Evolutionary conservation across 2,888 invertebrate species (phyloP).

Genomic region (Conus canariensis): DNA sequence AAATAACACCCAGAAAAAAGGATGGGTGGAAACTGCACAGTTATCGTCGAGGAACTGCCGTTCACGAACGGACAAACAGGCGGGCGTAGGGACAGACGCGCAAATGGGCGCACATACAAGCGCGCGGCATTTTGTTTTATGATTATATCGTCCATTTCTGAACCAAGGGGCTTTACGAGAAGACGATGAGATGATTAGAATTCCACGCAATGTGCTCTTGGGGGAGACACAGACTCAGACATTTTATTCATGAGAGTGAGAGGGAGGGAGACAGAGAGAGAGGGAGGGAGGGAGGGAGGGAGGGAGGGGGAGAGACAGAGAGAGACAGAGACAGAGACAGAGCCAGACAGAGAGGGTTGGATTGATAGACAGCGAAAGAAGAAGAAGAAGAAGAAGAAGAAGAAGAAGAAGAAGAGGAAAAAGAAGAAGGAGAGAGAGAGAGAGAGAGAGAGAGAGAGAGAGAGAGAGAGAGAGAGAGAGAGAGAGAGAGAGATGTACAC

Average conservation of each 20-base stretch:
- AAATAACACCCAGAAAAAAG: not conserved
- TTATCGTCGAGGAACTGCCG: too few species aligned
- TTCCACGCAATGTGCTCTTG: too few species aligned
- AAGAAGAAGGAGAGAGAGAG: not conserved
- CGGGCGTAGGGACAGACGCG: not conserved
- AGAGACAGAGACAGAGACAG: not conserved
- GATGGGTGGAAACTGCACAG: too few species aligned
- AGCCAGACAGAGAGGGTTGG: not conserved
- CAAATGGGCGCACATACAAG: not conserved
- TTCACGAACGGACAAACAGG: not conserved
- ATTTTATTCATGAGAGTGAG: not conserved
- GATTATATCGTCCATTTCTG: too few species aligned
- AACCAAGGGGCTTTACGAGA: too few species aligned
- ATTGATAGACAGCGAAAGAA: not conserved
- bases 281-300: not conserved
- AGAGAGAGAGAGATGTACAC: not conserved
- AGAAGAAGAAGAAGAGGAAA: not conserved
- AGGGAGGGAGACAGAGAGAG: not conserved
- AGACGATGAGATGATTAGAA: too few species aligned
- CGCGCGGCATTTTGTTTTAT: too few species aligned
- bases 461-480: not conserved
- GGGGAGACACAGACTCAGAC: too few species aligned
- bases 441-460: not conserved
- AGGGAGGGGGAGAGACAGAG: not conserved
- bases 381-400: not conserved